Conservation (phyloP, 1,140 invertebrate species). For the Penaeus indicus region DNA sequence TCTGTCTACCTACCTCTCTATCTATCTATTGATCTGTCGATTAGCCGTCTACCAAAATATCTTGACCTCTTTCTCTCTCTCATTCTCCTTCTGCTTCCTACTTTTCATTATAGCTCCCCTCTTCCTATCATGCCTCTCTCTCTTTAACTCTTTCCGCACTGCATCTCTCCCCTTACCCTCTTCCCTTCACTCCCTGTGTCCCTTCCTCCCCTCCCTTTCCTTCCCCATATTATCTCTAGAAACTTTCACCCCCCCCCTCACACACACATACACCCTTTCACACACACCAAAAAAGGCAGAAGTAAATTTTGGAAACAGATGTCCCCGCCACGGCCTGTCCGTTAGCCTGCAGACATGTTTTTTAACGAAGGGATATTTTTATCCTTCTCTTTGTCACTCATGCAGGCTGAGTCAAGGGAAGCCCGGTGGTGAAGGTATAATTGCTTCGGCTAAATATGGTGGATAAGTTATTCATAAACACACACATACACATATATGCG, state of each 20-base stretch:
- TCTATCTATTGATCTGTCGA: too few species aligned
- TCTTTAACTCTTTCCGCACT: background rate
- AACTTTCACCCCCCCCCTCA: background rate
- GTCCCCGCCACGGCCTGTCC: too few species aligned
- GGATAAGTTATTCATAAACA: background rate
- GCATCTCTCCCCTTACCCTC: background rate
- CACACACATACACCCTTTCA: too few species aligned
- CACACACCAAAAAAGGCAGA: too few species aligned
- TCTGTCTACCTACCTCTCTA: too few species aligned
- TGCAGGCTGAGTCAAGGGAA: background rate
- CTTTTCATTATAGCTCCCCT: background rate
- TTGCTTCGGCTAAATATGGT: too few species aligned
- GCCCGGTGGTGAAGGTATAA: too few species aligned
- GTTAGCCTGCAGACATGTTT: too few species aligned
- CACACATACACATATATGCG: background rate
- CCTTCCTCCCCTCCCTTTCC: background rate
- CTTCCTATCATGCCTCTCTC: background rate
- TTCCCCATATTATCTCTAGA: background rate
- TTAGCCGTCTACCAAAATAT: background rate
- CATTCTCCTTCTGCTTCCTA: slow-evolving; percentile 21
- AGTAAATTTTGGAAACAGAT: too few species aligned
- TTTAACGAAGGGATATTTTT: too few species aligned
- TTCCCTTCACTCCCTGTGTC: background rate
- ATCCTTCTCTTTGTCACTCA: background rate
- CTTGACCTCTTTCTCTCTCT: background rate